A percentile compares a stretch with the other conserved stretches of the same genome.
phyloP scores from a whole-genome alignment of 2,888 invertebrate genomes.

The Nycteola revayana region DNA sequence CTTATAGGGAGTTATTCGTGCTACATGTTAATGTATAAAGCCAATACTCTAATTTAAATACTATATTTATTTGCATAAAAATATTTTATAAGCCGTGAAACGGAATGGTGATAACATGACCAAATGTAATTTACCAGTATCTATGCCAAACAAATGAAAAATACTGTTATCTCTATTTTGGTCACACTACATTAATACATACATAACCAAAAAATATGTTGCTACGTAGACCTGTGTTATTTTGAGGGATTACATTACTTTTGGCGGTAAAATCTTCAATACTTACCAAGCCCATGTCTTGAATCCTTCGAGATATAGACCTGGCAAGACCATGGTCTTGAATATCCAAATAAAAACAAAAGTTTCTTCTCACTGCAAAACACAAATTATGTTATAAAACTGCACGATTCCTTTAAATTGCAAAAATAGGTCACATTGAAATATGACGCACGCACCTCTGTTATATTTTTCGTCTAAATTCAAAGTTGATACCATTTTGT shows the following conservation, averaged over 20 bases:
- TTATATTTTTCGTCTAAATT: constrained; percentile 74
- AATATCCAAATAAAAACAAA: constrained; percentile 89
- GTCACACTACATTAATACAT: constrained; percentile 36
- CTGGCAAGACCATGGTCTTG: constrained; percentile 85
- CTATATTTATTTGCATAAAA: no score
- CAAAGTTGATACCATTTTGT: constrained; percentile 71
- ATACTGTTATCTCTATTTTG: constrained; percentile 32
- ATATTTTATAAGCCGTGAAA: constrained; percentile 17
- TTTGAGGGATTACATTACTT: constrained; percentile 25
- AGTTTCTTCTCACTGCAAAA: constrained; percentile 82
- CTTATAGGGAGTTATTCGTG: no score
- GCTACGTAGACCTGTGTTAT: constrained; percentile 25
- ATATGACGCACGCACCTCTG: constrained; percentile 59
- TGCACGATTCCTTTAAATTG: constrained; percentile 8
- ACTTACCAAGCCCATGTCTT: constrained; percentile 88
- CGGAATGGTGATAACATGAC: constrained; percentile 50
- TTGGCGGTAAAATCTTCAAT: constrained; percentile 53
- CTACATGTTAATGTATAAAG: no score
- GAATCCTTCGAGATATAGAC: constrained; percentile 86
- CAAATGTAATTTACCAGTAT: constrained; percentile 35
- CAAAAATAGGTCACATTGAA: constrained; percentile 35
- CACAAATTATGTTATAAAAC: constrained; percentile 22
- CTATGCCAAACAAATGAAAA: constrained; percentile 12
- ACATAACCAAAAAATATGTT: constrained; percentile 50
- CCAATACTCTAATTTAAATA: no score